Evolutionary conservation across 2,888 invertebrate species (phyloP).

Genomic region (Drosophila subsilvestris): DNA sequence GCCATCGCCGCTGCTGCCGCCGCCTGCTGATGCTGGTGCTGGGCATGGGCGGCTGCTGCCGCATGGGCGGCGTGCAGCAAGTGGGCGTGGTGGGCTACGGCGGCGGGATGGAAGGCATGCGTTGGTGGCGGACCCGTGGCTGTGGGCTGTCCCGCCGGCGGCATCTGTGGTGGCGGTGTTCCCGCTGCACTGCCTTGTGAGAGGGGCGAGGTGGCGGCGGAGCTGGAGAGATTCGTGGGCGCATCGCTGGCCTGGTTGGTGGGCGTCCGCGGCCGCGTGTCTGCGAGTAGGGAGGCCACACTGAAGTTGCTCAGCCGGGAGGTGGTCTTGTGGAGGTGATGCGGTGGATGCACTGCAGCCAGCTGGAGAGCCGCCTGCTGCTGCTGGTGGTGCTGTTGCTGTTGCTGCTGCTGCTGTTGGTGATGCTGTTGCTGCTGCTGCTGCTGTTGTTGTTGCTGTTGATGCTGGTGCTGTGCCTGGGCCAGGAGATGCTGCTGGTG

Average conservation of each 20-base stretch:
- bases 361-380: conserved; percentile 68
- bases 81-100: conserved; percentile 82
- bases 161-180: conserved; percentile 65
- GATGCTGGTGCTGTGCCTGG: conserved; percentile 53
- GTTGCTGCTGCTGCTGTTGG: conserved; percentile 66
- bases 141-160: conserved; percentile 28
- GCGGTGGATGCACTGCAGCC: conserved; percentile 77
- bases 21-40: conserved; percentile 77
- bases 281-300: conserved; percentile 93
- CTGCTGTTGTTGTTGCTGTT: conserved; percentile 72
- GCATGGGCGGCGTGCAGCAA: conserved; percentile 80
- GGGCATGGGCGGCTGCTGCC: conserved; percentile 78
- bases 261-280: conserved; percentile 87
- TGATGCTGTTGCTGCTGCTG: conserved; percentile 64
- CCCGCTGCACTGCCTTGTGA: conserved; percentile 77
- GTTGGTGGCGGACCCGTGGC: conserved; percentile 5
- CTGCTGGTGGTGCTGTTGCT: conserved; percentile 55
- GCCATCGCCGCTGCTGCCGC: conserved; percentile 60
- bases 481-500: conserved; percentile 77
- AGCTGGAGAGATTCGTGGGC: conserved; percentile 82
- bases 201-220: conserved; percentile 79
- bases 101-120: conserved; percentile 71
- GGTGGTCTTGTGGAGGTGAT: conserved; percentile 85
- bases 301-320: conserved; percentile 91
- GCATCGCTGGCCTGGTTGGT: conserved; percentile 63